phyloP scores from a whole-genome alignment of 1,140 invertebrate genomes.

The Procambarus virginalis region DNA sequence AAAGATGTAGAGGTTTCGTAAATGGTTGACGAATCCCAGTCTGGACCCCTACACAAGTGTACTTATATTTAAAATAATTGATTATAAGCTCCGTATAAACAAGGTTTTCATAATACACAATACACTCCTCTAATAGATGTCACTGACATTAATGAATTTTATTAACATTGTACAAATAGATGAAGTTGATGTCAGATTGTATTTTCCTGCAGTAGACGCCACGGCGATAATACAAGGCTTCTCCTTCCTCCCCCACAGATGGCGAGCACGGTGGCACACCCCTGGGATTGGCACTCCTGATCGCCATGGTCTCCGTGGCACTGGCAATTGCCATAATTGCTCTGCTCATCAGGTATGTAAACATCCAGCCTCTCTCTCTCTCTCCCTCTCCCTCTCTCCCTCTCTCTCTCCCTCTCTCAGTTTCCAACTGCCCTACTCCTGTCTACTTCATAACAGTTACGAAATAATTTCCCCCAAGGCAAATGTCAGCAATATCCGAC shows the following conservation, averaged over 20 bases:
- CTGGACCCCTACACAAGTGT: no score
- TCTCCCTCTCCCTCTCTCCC: no score
- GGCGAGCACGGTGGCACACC: conserved; percentile 28
- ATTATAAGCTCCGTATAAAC: no score
- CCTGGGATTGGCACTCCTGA: conserved; percentile 37
- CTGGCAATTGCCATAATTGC: conserved; percentile 49
- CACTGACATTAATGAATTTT: background rate
- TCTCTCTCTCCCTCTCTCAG: no score
- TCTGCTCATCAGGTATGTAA: conserved; percentile 36
- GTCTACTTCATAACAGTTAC: background rate
- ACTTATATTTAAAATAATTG: no score
- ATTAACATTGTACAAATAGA: background rate
- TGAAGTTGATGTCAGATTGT: background rate
- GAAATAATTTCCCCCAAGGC: background rate
- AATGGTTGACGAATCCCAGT: no score
- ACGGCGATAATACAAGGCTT: background rate
- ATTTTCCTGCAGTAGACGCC: background rate
- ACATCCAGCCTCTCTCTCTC: no score
- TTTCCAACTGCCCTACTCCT: background rate
- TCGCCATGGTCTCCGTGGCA: conserved; percentile 44
- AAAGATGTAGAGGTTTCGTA: no score
- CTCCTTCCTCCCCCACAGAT: conserved; percentile 7
- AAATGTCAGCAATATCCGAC: background rate
- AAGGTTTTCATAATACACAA: no score
- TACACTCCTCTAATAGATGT: background rate